phyloP scores from a whole-genome alignment of 2,888 invertebrate species.

The Erannis defoliaria region DNA sequence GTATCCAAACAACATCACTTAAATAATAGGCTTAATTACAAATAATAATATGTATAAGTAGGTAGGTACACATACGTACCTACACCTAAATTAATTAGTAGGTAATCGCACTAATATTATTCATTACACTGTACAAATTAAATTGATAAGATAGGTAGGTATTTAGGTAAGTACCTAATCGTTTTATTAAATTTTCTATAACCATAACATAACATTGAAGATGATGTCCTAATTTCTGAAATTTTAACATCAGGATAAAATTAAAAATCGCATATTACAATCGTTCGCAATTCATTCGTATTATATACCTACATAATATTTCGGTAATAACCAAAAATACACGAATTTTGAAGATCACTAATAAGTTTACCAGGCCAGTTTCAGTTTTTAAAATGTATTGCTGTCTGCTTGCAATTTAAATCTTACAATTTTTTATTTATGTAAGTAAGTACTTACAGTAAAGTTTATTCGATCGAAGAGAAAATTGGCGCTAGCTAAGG shows the following conservation, averaged over 20 bases:
- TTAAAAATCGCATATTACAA: background rate
- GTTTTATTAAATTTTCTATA: too few relatives aligned
- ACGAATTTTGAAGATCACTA: background rate
- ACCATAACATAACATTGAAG: too few relatives aligned
- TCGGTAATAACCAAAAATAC: background rate
- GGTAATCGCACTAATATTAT: too few relatives aligned
- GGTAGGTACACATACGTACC: slow-evolving; percentile 48
- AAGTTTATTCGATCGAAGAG: background rate
- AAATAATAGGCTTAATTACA: slow-evolving; percentile 57
- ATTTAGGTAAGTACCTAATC: too few relatives aligned
- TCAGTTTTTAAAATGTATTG: too few relatives aligned
- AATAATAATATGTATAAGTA: slow-evolving; percentile 27
- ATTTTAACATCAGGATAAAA: too few relatives aligned
- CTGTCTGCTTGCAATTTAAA: too few relatives aligned
- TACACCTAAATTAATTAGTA: slow-evolving; percentile 54
- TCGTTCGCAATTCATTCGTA: too few relatives aligned
- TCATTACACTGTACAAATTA: slow-evolving; percentile 54
- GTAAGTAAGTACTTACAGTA: too few relatives aligned
- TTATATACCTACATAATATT: too few relatives aligned
- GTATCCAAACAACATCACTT: slow-evolving; percentile 81
- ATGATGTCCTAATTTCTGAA: too few relatives aligned
- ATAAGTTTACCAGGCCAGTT: slow-evolving; percentile 1
- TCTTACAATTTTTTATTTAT: too few relatives aligned
- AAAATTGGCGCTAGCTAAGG: slow-evolving; percentile 9
- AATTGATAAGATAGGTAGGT: background rate